Percentiles rank a stretch among this genome's conserved stretches.
phyloP scores from a whole-genome alignment of 2,797 vertebrate genomes.

The Oreochromis grahami region DNA sequence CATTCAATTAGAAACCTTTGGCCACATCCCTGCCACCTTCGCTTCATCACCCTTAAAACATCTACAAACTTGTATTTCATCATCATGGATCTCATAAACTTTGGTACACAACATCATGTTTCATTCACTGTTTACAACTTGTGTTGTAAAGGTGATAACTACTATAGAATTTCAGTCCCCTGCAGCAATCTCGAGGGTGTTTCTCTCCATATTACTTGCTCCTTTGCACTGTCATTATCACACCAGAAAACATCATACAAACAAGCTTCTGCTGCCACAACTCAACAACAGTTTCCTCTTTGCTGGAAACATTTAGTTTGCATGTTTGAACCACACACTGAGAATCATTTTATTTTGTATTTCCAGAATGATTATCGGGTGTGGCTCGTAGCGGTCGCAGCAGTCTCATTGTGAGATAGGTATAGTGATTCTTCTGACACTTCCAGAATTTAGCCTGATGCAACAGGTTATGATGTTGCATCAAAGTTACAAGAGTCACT shows the following conservation, averaged over 20 bases:
- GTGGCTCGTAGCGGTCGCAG: background rate
- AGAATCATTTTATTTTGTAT: background rate
- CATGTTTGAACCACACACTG: background rate
- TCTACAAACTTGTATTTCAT: background rate
- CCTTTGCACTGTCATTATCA: background rate
- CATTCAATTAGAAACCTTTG: background rate
- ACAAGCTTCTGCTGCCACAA: background rate
- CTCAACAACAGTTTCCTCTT: background rate
- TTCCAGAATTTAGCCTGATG: background rate
- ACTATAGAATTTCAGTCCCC: background rate
- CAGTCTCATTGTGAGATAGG: background rate
- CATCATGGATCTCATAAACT: background rate
- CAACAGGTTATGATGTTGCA: background rate
- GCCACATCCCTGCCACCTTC: background rate
- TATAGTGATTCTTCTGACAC: background rate
- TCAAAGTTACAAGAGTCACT: background rate
- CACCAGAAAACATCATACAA: background rate
- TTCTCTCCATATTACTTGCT: background rate
- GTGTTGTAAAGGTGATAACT: background rate
- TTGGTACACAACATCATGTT: background rate
- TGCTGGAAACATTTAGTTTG: background rate
- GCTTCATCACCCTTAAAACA: background rate
- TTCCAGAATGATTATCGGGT: background rate
- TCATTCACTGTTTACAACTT: background rate
- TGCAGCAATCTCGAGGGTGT: background rate